Base-by-base conservation (phyloP, 2,888 invertebrate species). In the Troides aeacus region DNA sequence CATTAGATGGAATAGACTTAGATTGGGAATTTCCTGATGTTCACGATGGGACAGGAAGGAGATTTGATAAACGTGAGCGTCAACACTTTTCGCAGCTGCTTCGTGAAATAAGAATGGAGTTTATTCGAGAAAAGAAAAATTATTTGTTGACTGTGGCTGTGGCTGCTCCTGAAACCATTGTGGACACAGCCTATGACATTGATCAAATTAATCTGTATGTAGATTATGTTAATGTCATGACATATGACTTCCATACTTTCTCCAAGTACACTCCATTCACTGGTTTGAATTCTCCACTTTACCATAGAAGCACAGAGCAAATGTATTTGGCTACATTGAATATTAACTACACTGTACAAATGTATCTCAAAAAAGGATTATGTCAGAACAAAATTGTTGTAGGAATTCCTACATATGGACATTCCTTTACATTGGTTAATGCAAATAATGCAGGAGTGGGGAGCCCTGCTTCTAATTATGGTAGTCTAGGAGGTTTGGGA, bases 21-120 rank as follows among this genome's bases (percentile, higher is more conserved):
- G 97, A 97, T 81, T 97, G 97, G 97, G 98, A 98, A 82, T 98
- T 97, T 84, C 97, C 97, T 1, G 95, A 94, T 0, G 93, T 95
- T 79, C 81, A 88, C 50, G 53, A 57, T 36, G 57, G 6, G 6
- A 18, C 21, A 21, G 50, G 42, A n/a, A 66, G 74, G 4, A 66
- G 57, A 5, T 36, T 69, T 10, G 60, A 60, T 5, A 78, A 78
- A 18, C 87, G 94, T 36, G 95, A 97, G 79, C 93, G 94, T 69
- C 94, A 95, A 81, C 96, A 96, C 84, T 97, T 97, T 78, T 94
- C 95, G 1, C 95, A 96, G 78, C 86, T 97, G 39, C 85, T 97
- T 8, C 89, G 95, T 70, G 97, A 97, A 85, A 94, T 97, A 58
- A 93, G 95, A 23, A 90, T 92, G 72, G 95, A 95, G 76, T 95